These are phyloP conservation scores for Hesperia comma DNA, from an alignment of 2,888 invertebrate genomes.

Conservation along the genomic window DNA sequence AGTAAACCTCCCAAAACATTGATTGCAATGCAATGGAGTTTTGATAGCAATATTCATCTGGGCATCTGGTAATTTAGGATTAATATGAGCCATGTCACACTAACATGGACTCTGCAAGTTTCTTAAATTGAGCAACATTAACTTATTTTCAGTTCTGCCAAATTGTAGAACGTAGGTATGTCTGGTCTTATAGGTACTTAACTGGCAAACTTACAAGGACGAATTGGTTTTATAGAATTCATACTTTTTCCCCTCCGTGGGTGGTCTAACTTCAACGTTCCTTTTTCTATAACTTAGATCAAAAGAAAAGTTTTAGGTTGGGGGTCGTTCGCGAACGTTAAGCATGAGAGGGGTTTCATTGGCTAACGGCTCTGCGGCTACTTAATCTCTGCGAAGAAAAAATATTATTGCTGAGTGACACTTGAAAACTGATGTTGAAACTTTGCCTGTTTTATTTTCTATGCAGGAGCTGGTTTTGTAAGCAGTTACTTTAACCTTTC, in stretches of 20 bases:
- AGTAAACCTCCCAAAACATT: no score
- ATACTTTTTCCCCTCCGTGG: neutral
- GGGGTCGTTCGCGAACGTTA: neutral
- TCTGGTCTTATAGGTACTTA: neutral
- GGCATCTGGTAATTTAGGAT: no score
- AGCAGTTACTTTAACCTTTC: no score
- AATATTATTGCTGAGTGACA: neutral
- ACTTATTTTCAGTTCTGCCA: no score
- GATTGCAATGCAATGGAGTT: no score
- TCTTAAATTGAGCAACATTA: no score
- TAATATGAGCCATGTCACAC: no score
- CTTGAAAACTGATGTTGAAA: neutral
- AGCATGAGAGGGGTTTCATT: neutral
- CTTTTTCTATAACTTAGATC: slow-evolving; percentile 6
- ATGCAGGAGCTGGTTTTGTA: neutral
- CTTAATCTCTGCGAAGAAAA: neutral
- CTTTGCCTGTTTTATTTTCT: neutral
- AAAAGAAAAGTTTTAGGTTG: slow-evolving; percentile 6
- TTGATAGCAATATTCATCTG: no score
- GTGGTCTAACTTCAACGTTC: neutral
- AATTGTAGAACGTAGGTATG: neutral
- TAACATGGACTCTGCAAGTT: no score
- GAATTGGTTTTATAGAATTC: neutral
- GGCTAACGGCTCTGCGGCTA: neutral
- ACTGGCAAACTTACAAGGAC: neutral